These are phyloP conservation scores for Stercorarius parasiticus DNA, from an alignment of 2,113 vertebrate genomes.

Conservation along the genomic window DNA sequence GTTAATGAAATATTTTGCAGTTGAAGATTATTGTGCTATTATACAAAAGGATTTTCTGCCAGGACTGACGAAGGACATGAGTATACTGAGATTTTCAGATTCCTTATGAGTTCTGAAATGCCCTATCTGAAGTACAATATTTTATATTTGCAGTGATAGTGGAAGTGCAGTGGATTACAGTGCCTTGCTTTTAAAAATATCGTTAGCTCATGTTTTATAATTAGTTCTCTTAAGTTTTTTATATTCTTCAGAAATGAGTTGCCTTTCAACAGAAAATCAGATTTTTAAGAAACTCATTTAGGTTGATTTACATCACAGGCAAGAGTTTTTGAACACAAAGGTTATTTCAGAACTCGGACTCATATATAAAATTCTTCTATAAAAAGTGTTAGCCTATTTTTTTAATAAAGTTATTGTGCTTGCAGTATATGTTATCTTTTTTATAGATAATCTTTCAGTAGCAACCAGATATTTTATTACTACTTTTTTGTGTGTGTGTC, in stretches of 20 bases:
- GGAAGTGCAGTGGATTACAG: not conserved
- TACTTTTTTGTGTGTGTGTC: not conserved
- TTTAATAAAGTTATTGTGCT: not conserved
- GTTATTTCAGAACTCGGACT: not conserved
- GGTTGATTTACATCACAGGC: not conserved
- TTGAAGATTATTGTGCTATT: not conserved
- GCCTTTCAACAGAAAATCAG: not conserved
- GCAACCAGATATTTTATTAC: not conserved
- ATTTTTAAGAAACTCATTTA: not conserved
- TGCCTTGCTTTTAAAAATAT: not conserved
- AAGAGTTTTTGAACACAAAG: not conserved
- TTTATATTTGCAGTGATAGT: not conserved
- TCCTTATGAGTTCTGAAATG: not conserved
- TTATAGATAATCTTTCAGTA: not conserved
- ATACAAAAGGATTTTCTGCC: not conserved
- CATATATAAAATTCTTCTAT: not conserved
- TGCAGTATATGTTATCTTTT: not conserved
- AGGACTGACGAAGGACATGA: not conserved
- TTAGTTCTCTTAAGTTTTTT: not conserved
- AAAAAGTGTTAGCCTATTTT: not conserved
- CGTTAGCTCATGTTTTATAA: not conserved
- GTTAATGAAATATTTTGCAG: not conserved
- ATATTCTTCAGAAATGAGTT: not conserved
- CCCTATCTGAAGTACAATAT: not conserved
- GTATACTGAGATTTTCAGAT: not conserved